Base-by-base conservation (phyloP, 2,888 invertebrate species). In the Adela reaumurella region DNA sequence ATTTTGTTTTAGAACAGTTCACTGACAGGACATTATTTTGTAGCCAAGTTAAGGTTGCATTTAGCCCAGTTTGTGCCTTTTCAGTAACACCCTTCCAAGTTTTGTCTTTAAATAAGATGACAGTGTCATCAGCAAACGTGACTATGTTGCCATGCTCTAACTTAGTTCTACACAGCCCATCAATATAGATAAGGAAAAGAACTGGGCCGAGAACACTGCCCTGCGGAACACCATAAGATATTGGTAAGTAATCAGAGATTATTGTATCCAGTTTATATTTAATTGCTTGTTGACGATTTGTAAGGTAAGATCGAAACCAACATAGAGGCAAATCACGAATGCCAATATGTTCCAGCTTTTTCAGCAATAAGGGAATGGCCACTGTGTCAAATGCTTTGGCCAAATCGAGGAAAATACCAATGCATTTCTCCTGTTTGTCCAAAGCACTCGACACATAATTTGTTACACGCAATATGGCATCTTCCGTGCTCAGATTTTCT, bases 341-440 rank as follows among this genome's bases (percentile, higher is more conserved):
- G 3, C 47, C 43, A 1, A 20, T 17, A 1, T 20, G 19, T 20
- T 46, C 46, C 3, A 46, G 19, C 17, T 46, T 46, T 11, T 14
- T 35, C 2, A 35, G 4, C 14, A 35, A 35, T 8, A 35, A 3
- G 6, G 35, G 35, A 14, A 35, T 35, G 6, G 35, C 8, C 3
- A 46, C 46, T 10, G 42, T 41, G 16, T 45, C 48, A 19, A 49
- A 48, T 2, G 46, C 46, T 28, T 52, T 50, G 2, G 50, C 29
- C 1, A 49, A 46, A 29, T 51, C 51, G 11, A 51, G 24, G 17
- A 52, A 52, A 2, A 50, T 46, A n/a, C 50, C 50, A n/a, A 52
- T 17, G 19, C 50, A 50, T 1, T 16, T 14, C 3, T 45, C 42
- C 2, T 20, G 35, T 11, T 10, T 45, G 19, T 50, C 50, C 16